phyloP scores from a whole-genome alignment of 1,140 invertebrate species.

The Planococcus citri region DNA sequence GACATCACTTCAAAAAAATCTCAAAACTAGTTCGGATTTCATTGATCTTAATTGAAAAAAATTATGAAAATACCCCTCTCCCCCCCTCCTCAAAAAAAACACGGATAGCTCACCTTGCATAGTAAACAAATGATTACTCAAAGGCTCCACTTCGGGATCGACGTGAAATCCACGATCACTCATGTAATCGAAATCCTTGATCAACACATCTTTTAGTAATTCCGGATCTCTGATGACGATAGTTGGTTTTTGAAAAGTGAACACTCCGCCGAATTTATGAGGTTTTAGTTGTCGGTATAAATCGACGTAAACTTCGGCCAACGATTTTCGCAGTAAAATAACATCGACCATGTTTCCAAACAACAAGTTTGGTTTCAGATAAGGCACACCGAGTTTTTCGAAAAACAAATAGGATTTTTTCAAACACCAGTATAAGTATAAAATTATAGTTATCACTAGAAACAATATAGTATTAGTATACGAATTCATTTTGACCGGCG shows the following conservation, averaged over 20 bases:
- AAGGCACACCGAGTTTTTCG: not conserved
- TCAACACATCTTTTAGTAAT: slow-evolving; percentile 36
- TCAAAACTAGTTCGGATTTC: too few relatives aligned
- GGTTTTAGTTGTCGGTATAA: not conserved
- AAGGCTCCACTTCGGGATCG: not conserved
- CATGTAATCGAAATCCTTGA: slow-evolving; percentile 39
- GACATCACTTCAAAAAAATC: too few relatives aligned
- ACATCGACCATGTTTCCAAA: not conserved
- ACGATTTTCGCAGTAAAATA: not conserved
- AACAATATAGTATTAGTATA: too few relatives aligned
- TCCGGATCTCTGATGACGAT: slow-evolving; percentile 36
- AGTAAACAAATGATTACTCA: not conserved
- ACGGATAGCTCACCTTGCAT: not conserved
- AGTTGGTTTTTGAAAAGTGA: slow-evolving; percentile 27
- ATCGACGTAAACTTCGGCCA: not conserved
- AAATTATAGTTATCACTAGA: not conserved
- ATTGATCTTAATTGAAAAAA: too few relatives aligned
- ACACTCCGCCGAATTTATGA: slow-evolving; percentile 23
- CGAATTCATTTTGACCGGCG: too few relatives aligned
- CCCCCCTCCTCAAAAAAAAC: too few relatives aligned
- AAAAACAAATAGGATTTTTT: not conserved
- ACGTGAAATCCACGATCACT: slow-evolving; percentile 29
- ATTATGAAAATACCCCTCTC: not conserved
- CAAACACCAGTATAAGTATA: not conserved
- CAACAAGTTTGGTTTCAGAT: not conserved